Evolutionary conservation across 2,797 vertebrate genomes (phyloP), one percentile per base, ranked within the genome.

Genomic region (Chaetodon trifasciatus): DNA sequence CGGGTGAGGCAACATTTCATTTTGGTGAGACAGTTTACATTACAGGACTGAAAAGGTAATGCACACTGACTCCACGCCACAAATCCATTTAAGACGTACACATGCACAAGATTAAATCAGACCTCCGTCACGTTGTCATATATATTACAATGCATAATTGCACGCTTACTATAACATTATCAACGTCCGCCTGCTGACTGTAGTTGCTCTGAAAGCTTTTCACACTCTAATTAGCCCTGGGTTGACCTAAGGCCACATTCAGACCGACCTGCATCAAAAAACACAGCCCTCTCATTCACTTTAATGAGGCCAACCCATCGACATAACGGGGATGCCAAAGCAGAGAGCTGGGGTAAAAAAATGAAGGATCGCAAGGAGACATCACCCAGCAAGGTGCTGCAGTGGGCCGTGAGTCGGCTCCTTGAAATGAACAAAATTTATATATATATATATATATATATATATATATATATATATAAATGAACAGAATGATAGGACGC

Each of bases 1-100:
- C 0, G 96, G 97, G 97, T 97, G 94, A 97, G 96, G 74, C 61
- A 68, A 63, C 82, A 47, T 85, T 89, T 89, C 8, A 81, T 69
- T 78, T 84, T 53, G 19, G 17, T 84, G 4, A n/a, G 4, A 55
- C 39, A 46, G 19, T 84, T 79, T 62, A 53, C 63, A 65, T 79
- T 57, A 4, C 52, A 58, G 39, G 35, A 79, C 62, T 71, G 37
- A 78, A 62, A 79, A 76, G 13, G 24, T 71, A 62, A 86, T 35
- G 35, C 71, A 70, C 49, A 56, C 16, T 53, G 63, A 68, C 40
- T 63, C 42, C 28, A 67, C 42, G 67, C 21, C 40, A 61, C 65
- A 67, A 17, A 66, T 66, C 28, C 47, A 5, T 75, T 62, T 66
- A 53, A 74, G 32, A 70, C 55, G 53, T 70, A 24, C 65, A n/a